Evolutionary conservation across 2,797 vertebrate genomes (phyloP), one percentile per base, ranked within the genome.

Genomic region (Clarias pachynema): DNA sequence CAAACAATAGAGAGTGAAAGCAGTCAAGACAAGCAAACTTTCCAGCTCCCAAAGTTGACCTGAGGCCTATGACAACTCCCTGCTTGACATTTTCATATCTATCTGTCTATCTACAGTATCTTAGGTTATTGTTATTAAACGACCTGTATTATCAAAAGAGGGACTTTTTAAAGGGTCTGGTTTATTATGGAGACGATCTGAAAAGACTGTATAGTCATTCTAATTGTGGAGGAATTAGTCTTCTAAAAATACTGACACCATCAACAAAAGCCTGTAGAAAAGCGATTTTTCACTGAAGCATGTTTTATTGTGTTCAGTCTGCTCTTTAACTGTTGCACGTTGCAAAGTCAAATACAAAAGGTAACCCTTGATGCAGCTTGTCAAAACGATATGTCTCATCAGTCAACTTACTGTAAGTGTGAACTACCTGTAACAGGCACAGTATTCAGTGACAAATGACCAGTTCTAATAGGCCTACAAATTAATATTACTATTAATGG

Each of bases 1-100:
- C 74, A 84, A 70, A 79, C 65, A 84, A 14, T 29, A 70, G 31
- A 70, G 34, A 79, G 63, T 59, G 37, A 79, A 79, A 49, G 24
- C 53, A 66, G 20, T 34, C 10, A n/a, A 79, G 34, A 79, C 59
- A 79, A 79, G 14, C 40, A 79, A 79, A 79, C 66, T 59, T 79
- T 59, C 44, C 75, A 60, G n/a, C 20, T 85, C 34, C 10, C 57
- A 66, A 69, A 73, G 60, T 63, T 83, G 70, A 31, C 82, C 72
- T 53, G 44, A 40, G 60, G 59, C 59, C 72, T 75, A 14, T 65
- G 59, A 24, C 82, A 74, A 83, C 70, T 65, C 40, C 59, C 80
- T 70, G 26, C 14, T 34, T 59, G 15, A 63, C 29, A 53, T 31
- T 65, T 8, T 20, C 5, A 20, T 14, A 53, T 53, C 49, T 53